Percentiles rank a stretch among this genome's conserved stretches.
These are phyloP conservation scores for Dipodomys ordii DNA, from an alignment of 2,113 vertebrate species.

Conservation along the genomic window DNA sequence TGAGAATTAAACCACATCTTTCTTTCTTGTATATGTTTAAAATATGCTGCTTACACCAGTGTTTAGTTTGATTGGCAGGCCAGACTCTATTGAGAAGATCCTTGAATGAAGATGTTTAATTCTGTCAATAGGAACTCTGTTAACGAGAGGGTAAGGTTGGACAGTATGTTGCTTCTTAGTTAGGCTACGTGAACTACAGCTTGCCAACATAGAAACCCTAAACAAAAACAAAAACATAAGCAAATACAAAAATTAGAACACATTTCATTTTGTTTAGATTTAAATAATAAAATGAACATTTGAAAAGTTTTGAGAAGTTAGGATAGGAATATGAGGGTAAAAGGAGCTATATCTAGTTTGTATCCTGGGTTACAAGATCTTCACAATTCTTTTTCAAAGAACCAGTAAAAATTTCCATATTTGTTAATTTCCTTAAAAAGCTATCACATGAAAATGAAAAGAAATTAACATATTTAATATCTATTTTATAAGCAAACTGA, in stretches of 20 bases:
- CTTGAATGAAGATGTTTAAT: constrained; percentile 78
- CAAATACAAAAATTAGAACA: constrained; percentile 12
- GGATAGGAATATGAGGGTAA: background rate
- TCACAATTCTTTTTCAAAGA: constrained; percentile 18
- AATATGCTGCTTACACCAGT: constrained; percentile 88
- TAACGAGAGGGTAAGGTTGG: constrained; percentile 86
- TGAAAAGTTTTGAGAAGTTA: background rate
- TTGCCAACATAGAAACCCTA: constrained; percentile 94
- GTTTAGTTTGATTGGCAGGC: constrained; percentile 93
- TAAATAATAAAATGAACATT: background rate
- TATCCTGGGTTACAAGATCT: background rate
- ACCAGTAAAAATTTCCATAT: background rate
- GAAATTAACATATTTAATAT: background rate
- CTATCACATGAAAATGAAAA: background rate
- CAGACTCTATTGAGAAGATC: constrained; percentile 90
- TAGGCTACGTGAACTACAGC: constrained; percentile 92
- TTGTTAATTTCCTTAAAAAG: constrained; percentile 5
- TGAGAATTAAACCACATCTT: background rate
- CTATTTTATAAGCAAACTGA: constrained; percentile 39
- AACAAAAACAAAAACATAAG: constrained; percentile 30
- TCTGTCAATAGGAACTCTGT: constrained; percentile 4
- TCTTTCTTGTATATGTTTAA: background rate
- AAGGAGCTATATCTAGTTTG: background rate
- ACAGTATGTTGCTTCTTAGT: constrained; percentile 92
- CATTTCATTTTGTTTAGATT: constrained; percentile 5